These are phyloP conservation scores for Artibeus lituratus DNA, from an alignment of 2,797 vertebrate genomes.

Conservation along the genomic window DNA sequence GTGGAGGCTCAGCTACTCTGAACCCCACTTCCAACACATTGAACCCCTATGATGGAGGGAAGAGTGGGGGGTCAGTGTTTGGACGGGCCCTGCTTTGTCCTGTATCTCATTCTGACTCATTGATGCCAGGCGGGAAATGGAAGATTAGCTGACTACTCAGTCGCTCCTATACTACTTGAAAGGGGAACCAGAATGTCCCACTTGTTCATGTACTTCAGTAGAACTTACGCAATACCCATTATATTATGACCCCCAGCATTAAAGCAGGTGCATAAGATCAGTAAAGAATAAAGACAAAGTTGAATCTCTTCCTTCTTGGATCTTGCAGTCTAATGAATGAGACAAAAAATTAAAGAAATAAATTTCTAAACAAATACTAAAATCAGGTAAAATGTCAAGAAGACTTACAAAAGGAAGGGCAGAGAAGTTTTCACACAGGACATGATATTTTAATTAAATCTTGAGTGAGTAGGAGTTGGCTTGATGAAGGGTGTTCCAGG, in stretches of 20 bases:
- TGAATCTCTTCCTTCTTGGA: neutral
- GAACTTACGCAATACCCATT: neutral
- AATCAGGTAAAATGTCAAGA: neutral
- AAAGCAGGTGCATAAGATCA: neutral
- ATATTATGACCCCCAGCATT: neutral
- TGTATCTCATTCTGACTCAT: neutral
- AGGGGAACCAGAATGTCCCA: neutral
- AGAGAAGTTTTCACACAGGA: neutral
- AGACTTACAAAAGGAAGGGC: neutral
- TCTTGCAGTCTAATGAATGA: neutral
- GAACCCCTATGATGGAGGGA: no score
- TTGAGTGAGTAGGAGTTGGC: neutral
- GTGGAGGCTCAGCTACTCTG: neutral
- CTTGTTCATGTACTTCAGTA: neutral
- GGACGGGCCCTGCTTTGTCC: neutral
- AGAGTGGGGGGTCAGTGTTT: neutral
- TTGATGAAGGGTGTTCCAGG: neutral
- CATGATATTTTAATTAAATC: neutral
- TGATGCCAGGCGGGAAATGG: neutral
- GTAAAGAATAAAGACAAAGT: neutral
- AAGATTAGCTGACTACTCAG: neutral
- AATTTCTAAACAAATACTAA: neutral
- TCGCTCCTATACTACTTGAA: neutral
- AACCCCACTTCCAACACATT: no score
- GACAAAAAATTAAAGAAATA: neutral